Base-by-base conservation (phyloP, 2,113 vertebrate species). In the Tapirus terrestris region DNA sequence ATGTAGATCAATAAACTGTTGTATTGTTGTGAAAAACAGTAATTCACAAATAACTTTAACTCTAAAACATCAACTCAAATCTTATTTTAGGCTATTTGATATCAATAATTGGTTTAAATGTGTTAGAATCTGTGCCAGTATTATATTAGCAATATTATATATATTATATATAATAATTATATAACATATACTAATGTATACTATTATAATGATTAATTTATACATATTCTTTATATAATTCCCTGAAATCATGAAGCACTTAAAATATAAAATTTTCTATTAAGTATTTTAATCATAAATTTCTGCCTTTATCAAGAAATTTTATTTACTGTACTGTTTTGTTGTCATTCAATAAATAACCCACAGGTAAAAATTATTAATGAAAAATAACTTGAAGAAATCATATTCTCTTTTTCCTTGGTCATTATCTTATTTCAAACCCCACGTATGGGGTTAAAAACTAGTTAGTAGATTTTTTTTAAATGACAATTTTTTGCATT, bases 401-500 rank as follows among this genome's bases (percentile, higher is more conserved):
- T 79, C n/a, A 7, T 82, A 73, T 45, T 60, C 84, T 75, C 36
- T 53, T 90, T 84, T 67, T 77, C 18, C 16, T 67, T 65, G 2
- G 18, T 21, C 8, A 67, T 63, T 92, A 39, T 79, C 36, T 84
- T 80, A 89, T 93, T 87, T 96, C 13, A 83, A 76, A 27, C 1
- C 2, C 16, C 1, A 85, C 25, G 94, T 95, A 63, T 3, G 45
- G 29, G 33, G 12, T 96, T 93, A 94, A 58, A 61, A 87, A 45
- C 10, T 84, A 75, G 68, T 77, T 94, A 86, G 20, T 77, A 60
- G 14, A 85, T 16, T 43, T 72, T 72, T 89, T 80, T 56, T 14
- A 17, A 56, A 91, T 87, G 56, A 89, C 36, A 80, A 89, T 75
- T 95, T 88, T 56, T 85, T 82, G 8, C 72, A 87, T 39, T 65